These are phyloP conservation scores for Nycticorax nycticorax DNA, from an alignment of 2,113 vertebrate species.

Conservation along the genomic window DNA sequence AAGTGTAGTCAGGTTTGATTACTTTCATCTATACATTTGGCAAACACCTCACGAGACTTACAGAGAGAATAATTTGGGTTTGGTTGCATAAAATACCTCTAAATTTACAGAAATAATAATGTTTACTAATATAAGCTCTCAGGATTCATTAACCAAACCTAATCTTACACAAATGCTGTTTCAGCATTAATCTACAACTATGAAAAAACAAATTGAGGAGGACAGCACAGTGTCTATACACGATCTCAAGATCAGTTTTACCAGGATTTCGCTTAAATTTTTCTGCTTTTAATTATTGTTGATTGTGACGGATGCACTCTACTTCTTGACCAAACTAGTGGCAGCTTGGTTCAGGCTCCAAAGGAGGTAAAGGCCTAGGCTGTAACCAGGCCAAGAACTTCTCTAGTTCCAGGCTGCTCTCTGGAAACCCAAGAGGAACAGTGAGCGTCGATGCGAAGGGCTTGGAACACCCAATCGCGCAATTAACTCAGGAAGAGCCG, in stretches of 20 bases:
- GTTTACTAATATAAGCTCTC: neutral
- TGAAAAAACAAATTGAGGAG: neutral
- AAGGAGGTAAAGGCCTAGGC: neutral
- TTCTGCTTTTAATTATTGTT: neutral
- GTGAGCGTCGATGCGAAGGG: too few species aligned
- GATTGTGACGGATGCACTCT: neutral
- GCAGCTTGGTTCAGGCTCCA: too few species aligned
- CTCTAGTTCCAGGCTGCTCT: neutral
- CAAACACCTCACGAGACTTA: neutral
- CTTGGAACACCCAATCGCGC: fast-evolving
- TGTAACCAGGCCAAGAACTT: neutral
- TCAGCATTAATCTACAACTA: neutral
- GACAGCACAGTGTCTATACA: neutral
- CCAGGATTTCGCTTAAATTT: neutral
- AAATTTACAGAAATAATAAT: neutral
- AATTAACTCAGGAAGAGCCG: neutral
- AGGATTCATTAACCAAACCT: neutral
- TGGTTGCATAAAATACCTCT: neutral
- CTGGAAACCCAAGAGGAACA: neutral
- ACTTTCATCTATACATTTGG: neutral
- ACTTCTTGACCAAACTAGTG: neutral
- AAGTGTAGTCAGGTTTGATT: neutral
- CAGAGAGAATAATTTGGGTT: neutral
- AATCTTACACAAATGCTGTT: neutral
- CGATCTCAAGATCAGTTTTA: neutral